Conservation (phyloP, 2,797 vertebrate species). For the Apogon hyalosoma region DNA sequence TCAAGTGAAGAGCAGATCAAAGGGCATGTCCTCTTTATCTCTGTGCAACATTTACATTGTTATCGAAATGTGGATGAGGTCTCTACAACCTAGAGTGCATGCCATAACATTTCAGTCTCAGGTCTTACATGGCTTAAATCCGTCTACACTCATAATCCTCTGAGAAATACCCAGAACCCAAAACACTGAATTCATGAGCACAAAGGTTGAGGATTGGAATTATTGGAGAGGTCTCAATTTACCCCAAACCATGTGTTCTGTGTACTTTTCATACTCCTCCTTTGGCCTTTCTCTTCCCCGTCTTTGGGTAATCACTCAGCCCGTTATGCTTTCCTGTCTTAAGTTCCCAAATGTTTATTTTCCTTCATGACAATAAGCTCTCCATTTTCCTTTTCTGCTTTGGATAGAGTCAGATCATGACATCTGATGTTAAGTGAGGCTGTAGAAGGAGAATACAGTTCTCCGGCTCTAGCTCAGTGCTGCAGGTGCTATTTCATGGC, state of each 20-base stretch:
- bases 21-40: conserved; percentile 35
- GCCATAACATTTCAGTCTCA: conserved; percentile 61
- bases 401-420: conserved; percentile 30
- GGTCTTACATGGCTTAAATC: conserved; percentile 62
- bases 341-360: conserved; percentile 55
- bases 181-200: conserved; percentile 69
- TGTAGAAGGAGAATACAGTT: conserved; percentile 25
- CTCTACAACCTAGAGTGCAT: conserved; percentile 33
- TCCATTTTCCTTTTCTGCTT: conserved; percentile 33
- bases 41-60: conserved; percentile 32
- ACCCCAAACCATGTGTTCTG: conserved; percentile 63
- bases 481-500: conserved; percentile 65
- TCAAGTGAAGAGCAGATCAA: conserved; percentile 24
- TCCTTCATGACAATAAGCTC: conserved; percentile 45
- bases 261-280: conserved; percentile 52
- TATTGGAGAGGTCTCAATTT: conserved; percentile 66
- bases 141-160: conserved; percentile 62
- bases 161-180: conserved; percentile 59
- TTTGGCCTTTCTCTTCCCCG: conserved; percentile 29
- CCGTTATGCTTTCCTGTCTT: conserved; percentile 45
- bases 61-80: conserved; percentile 41
- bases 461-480: conserved; percentile 22
- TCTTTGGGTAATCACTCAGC: conserved; percentile 48
- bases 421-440: conserved; percentile 37
- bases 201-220: conserved; percentile 49